These are phyloP conservation scores for Opisthocomus hoazin DNA, from an alignment of 2,113 vertebrate genomes.

Conservation along the genomic window DNA sequence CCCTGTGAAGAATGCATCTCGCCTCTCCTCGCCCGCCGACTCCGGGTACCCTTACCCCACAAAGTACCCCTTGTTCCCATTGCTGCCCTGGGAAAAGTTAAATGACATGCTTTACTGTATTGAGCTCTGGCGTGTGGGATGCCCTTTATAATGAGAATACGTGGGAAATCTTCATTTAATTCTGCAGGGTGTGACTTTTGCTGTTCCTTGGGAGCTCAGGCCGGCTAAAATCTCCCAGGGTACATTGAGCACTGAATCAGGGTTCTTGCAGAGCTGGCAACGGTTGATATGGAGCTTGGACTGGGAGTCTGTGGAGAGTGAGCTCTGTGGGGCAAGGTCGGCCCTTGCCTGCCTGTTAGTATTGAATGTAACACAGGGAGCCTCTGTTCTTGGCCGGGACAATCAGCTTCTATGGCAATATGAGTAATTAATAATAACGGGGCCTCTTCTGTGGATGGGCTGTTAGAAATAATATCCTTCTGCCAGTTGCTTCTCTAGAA, in stretches of 20 bases:
- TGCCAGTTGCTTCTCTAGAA: conserved; percentile 48
- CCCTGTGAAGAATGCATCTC: neutral
- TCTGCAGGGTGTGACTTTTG: neutral
- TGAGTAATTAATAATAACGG: conserved; percentile 51
- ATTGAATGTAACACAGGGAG: neutral
- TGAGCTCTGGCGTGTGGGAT: neutral
- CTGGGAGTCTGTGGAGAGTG: neutral
- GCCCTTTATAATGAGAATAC: neutral
- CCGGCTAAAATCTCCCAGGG: fast-evolving
- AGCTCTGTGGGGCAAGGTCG: neutral
- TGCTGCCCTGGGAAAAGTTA: neutral
- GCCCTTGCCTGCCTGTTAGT: neutral
- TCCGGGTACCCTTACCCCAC: neutral
- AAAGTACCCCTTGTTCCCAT: neutral
- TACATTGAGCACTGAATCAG: neutral
- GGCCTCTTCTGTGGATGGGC: neutral
- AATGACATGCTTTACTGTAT: neutral
- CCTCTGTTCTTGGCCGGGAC: neutral
- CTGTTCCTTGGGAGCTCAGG: neutral
- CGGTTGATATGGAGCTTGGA: neutral
- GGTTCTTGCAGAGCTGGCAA: neutral
- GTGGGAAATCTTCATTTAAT: neutral
- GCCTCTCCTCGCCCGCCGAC: fast-evolving
- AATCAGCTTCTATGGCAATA: conserved; percentile 26
- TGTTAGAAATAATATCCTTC: conserved; percentile 46